Percentiles rank a stretch among this genome's conserved stretches.
Evolutionary conservation across 2,888 invertebrate genomes (phyloP).

Genomic region (Zhuqinia jingwanae): DNA sequence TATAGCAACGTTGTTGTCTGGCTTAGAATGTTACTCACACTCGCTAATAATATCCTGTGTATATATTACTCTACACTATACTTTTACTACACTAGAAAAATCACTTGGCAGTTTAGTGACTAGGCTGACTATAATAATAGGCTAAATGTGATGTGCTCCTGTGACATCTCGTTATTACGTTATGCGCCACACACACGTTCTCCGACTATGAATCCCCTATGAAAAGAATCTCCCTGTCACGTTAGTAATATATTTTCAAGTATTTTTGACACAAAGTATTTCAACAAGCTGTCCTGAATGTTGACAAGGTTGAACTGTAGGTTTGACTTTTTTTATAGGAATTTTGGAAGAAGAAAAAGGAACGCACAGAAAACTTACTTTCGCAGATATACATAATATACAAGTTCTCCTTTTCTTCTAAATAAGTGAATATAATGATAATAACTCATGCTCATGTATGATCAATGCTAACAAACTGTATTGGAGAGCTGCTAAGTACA

Average conservation of each 20-base stretch:
- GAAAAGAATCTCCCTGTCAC: constrained; percentile 40
- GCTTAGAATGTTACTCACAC: neutral
- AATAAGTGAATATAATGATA: neutral
- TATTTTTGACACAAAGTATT: constrained; percentile 53
- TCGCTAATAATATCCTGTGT: constrained; percentile 21
- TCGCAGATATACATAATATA: neutral
- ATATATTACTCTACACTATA: neutral
- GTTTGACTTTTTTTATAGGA: constrained; percentile 43
- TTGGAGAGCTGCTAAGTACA: too few species aligned
- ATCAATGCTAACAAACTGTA: too few species aligned
- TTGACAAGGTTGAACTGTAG: constrained; percentile 57
- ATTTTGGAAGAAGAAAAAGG: neutral
- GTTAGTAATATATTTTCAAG: constrained; percentile 57
- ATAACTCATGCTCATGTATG: neutral
- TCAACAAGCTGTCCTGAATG: constrained; percentile 60
- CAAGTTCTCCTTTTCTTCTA: neutral
- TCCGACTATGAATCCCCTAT: neutral
- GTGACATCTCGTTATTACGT: neutral
- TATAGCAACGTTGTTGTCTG: neutral
- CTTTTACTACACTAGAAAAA: too few species aligned
- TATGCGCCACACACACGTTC: neutral
- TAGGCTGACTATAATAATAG: neutral
- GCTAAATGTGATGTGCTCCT: neutral
- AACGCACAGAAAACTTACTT: neutral
- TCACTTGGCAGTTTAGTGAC: neutral